Conservation (phyloP, 2,888 invertebrate genomes). For the Parochlus steinenii region DNA sequence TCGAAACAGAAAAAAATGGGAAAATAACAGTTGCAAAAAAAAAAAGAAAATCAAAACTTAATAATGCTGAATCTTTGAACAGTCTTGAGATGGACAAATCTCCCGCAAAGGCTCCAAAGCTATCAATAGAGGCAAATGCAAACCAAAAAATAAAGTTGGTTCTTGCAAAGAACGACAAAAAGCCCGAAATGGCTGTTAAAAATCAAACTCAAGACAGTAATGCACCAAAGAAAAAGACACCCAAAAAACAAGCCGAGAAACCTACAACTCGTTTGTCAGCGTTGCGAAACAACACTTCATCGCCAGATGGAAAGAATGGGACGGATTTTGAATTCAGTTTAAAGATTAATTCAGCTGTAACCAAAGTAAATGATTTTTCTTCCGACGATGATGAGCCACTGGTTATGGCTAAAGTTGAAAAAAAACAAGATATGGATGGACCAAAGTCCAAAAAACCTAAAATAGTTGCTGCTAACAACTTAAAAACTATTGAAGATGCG, state of each 20-base stretch:
- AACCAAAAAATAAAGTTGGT: not conserved
- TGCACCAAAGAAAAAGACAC: constrained; percentile 22
- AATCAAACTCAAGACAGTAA: constrained; percentile 14
- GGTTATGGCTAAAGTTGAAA: constrained; percentile 19
- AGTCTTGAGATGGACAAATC: not conserved
- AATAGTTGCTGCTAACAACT: too few species aligned
- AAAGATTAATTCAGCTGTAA: too few species aligned
- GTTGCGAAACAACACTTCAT: constrained; percentile 12
- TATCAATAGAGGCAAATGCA: constrained; percentile 1
- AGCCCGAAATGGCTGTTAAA: constrained; percentile 1
- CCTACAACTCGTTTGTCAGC: constrained; percentile 14
- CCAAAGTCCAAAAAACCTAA: constrained; percentile 12
- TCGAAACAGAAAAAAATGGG: constrained; percentile 1
- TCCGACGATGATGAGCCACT: constrained; percentile 38
- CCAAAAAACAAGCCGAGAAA: constrained; percentile 15
- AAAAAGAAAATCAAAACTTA: constrained; percentile 6
- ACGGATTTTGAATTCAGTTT: constrained; percentile 8
- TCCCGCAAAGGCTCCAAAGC: too few species aligned
- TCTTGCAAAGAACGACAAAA: constrained; percentile 3
- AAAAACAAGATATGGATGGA: too few species aligned
- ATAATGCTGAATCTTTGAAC: not conserved
- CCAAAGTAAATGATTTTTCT: constrained; percentile 29
- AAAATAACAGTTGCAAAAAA: constrained; percentile 6
- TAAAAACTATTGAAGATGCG: too few species aligned
- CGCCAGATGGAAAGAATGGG: constrained; percentile 3